Conservation (phyloP, 2,113 vertebrate genomes). For the Mormoops blainvillei region DNA sequence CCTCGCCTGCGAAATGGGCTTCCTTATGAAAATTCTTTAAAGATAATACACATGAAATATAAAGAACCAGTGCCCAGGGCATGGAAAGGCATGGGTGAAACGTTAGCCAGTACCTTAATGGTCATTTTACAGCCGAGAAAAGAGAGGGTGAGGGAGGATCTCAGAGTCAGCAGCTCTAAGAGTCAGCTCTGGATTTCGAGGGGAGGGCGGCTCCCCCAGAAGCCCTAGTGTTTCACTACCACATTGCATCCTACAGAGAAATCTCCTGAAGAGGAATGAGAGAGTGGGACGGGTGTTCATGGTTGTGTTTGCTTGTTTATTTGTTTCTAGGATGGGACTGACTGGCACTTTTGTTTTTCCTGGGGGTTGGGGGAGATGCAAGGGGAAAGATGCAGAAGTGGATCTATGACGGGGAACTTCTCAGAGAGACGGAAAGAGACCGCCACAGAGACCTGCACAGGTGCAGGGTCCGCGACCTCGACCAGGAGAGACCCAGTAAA, state of each 20-base stretch:
- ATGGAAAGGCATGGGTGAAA: background rate
- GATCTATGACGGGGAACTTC: fast-evolving
- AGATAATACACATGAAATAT: background rate
- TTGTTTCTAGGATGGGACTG: background rate
- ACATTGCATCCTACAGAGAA: background rate
- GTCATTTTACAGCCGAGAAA: background rate
- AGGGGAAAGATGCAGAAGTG: background rate
- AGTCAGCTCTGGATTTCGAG: background rate
- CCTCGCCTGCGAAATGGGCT: background rate
- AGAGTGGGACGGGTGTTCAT: no score
- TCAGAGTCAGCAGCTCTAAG: background rate
- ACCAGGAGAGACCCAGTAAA: background rate
- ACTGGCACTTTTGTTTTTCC: background rate
- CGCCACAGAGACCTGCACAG: background rate
- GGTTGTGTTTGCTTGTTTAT: background rate
- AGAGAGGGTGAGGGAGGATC: background rate
- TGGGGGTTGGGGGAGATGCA: background rate
- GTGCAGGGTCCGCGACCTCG: background rate
- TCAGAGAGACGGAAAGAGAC: background rate
- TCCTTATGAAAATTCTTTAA: background rate
- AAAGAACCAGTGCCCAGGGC: background rate
- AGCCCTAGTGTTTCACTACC: background rate
- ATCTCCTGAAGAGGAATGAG: fast-evolving
- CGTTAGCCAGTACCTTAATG: background rate
- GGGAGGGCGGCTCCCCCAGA: background rate